Base-by-base conservation (phyloP, 2,113 vertebrate species). In the Prochilodus magdalenae region DNA sequence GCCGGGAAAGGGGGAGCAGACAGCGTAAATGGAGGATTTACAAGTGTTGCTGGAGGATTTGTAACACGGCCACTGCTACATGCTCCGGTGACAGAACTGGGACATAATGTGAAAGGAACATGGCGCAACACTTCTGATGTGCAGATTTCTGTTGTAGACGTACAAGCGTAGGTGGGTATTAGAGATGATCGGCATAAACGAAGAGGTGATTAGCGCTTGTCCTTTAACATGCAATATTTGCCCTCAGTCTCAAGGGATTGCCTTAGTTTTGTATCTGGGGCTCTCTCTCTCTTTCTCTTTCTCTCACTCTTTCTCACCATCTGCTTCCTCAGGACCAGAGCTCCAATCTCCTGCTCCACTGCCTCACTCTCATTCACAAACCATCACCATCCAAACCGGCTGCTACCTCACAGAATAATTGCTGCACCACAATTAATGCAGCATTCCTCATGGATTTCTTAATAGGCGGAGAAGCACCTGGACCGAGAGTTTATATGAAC, bases 291-390 rank as follows among this genome's bases (percentile, higher is more conserved):
- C 29, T 36, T 26, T 12, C 65, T 10, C 75, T 40, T 51, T 73
- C 59, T 63, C 66, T 75, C 65, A 63, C 57, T 84, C 73, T 62
- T 60, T 27, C 55, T 62, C 75, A 74, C 84, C 84, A 83, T 86
- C 84, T 86, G 84, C 73, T 86, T 75, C 65, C 73, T 82, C 70
- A 40, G 73, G 66, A 79, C 66, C 81, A 83, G 81, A 77, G 57
- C 67, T 77, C 69, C 79, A 80, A 83, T 81, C 73, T 63, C 36
- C 73, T 69, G 81, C 73, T 77, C 69, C 60, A 76, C 22, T 83
- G 85, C 77, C 79, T 80, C 69, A n/a, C 53, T 63, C 74, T 84
- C 74, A 75, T 77, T 81, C 74, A 81, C 82, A 75, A 84, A 78
- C 77, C 73, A 70, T 60, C 44, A 77, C 47, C 78, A 77, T 72